These are phyloP conservation scores for Physella acuta DNA, from an alignment of 1,140 invertebrate species.

Conservation along the genomic window DNA sequence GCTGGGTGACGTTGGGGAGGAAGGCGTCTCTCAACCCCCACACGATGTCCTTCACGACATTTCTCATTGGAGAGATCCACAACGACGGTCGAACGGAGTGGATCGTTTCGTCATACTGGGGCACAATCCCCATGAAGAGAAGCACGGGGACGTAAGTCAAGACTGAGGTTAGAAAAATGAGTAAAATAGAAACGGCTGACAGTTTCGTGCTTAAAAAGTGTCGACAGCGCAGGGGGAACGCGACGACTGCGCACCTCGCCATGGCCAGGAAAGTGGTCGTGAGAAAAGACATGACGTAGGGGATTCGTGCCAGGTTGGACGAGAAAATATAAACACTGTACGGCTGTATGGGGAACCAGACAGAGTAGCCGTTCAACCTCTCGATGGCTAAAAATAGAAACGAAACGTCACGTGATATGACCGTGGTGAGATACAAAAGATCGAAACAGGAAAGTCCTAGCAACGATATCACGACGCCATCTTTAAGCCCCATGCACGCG, in stretches of 20 bases:
- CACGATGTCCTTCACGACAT: constrained; percentile 1
- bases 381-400: not conserved
- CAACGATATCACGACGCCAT: constrained; percentile 7
- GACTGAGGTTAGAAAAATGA: not conserved
- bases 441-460: constrained; percentile 8
- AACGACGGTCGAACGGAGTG: not conserved
- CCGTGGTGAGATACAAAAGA: not conserved
- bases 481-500: not conserved
- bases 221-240: constrained; percentile 1
- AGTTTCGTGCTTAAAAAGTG: not conserved
- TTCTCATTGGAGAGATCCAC: not conserved
- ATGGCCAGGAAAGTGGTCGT: constrained; percentile 6
- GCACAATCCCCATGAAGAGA: not conserved
- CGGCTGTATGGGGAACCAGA: not conserved
- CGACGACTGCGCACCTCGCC: constrained; percentile 6
- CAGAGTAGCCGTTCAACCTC: no score
- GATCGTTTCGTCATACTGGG: not conserved
- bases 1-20: not conserved
- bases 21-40: not conserved
- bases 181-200: not conserved
- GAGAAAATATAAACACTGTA: not conserved
- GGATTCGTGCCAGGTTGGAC: not conserved
- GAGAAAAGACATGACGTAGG: not conserved
- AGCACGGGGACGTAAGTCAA: constrained; percentile 3
- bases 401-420: not conserved